Conservation (phyloP, 2,888 invertebrate genomes). For the Phyllotreta cruciferae region DNA sequence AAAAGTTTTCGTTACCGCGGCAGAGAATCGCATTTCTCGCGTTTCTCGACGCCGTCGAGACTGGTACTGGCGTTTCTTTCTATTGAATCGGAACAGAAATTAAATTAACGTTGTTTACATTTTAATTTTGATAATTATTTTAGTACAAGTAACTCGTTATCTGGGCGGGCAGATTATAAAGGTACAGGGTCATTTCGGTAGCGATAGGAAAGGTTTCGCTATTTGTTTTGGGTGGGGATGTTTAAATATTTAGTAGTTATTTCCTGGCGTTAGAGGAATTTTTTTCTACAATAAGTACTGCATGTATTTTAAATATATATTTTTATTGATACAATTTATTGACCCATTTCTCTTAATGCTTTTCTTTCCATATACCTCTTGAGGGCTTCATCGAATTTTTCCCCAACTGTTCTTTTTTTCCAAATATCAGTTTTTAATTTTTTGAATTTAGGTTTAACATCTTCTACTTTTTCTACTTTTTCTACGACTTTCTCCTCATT, state of each 20-base stretch:
- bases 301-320: not conserved
- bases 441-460: constrained; percentile 42
- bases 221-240: not conserved
- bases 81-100: not conserved
- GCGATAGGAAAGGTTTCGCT: not conserved
- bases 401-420: constrained; percentile 85
- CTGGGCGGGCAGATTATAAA: constrained; percentile 3
- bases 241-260: not conserved
- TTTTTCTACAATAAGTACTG: not conserved
- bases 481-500: too few relatives aligned
- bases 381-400: constrained; percentile 76
- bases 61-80: not conserved
- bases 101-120: not conserved
- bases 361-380: constrained; percentile 79
- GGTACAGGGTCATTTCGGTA: constrained; percentile 15
- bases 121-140: constrained; percentile 14
- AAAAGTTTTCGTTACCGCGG: not conserved
- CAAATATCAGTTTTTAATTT: constrained; percentile 74
- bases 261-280: not conserved
- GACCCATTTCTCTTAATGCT: constrained; percentile 57
- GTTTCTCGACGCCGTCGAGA: not conserved
- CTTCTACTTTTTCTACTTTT: constrained; percentile 38
- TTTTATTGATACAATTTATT: constrained; percentile 16
- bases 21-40: not conserved
- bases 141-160: not conserved